These are phyloP conservation scores for Ibycter americanus DNA, from an alignment of 2,797 vertebrate species.

Conservation along the genomic window DNA sequence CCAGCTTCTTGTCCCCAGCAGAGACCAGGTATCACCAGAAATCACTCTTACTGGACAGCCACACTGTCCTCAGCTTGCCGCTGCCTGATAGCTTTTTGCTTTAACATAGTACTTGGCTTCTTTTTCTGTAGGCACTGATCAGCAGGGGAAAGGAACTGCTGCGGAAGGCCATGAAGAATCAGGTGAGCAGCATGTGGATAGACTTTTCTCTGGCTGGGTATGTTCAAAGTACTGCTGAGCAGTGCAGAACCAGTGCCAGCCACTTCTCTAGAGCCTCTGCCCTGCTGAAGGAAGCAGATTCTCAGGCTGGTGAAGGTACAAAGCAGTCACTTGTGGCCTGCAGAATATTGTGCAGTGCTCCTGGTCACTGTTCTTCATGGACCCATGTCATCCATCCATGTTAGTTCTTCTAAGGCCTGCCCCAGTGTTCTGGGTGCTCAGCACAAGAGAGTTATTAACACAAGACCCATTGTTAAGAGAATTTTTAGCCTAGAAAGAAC, in stretches of 20 bases:
- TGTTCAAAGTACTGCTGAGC: neutral
- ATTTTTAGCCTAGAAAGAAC: neutral
- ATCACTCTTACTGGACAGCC: neutral
- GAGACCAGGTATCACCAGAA: neutral
- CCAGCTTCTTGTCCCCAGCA: neutral
- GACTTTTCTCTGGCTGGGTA: neutral
- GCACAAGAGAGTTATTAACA: neutral
- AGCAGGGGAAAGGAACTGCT: constrained; percentile 89
- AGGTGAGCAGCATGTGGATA: constrained; percentile 72
- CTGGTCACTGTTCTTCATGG: neutral
- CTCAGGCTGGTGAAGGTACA: neutral
- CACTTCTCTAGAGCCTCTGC: neutral
- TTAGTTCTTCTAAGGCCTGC: neutral
- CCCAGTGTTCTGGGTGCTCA: neutral
- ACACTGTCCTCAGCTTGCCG: accelerated
- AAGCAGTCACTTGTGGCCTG: neutral
- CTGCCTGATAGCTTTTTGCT: neutral
- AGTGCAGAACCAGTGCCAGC: neutral
- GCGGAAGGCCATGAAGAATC: constrained; percentile 87
- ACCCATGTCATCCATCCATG: neutral
- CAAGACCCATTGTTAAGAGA: neutral
- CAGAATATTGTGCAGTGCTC: neutral
- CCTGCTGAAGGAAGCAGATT: neutral
- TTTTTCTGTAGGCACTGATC: constrained; percentile 74
- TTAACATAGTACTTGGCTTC: neutral